Base-by-base conservation (phyloP, 2,797 vertebrate species). In the Enteromius treurensis region DNA sequence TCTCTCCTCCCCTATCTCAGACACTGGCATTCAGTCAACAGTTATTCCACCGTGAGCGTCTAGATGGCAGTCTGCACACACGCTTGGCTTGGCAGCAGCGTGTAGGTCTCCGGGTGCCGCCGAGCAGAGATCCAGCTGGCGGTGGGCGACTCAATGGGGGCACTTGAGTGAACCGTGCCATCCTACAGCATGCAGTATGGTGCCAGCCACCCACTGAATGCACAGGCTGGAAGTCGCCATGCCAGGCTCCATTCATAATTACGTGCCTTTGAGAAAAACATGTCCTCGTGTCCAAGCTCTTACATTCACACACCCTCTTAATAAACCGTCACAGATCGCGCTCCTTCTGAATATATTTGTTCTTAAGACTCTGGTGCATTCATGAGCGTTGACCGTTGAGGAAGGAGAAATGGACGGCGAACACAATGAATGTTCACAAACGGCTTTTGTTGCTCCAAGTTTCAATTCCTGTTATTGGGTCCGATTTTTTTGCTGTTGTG, bases 131-230 rank as follows among this genome's bases (percentile, higher is more conserved):
- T 85, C 82, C 86, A 88, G 81, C 86, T 88, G 87, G 87, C 83
- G 65, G 34, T n/a, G 67, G 82, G 77, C 64, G 76, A 77, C 88
- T 90, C 84, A 86, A 88, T 87, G 79, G 88, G 86, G 87, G 86
- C 88, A 83, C 88, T 87, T 90, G 85, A 87, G 81, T 82, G 65
- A 89, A 86, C 84, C 81, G 87, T 88, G 88, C 86, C 90, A 87
- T 87, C 89, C 87, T 87, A 84, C 85, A 88, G 88, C 85, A 83
- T 64, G 80, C 85, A 77, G 79, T 84, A 81, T 88, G 80, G 88
- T 93, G 92, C 92, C 94, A 94, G 91, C 89, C 90, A 89, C 93
- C 93, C 90, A 90, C 91, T 91, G 91, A 94, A 93, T 88, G 90
- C 91, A 90, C 86, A 89, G 91, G 90, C 90, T 91, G 89, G 85